Evolutionary conservation across 2,113 vertebrate genomes (phyloP).

Genomic region (Paraplagusia blochii): DNA sequence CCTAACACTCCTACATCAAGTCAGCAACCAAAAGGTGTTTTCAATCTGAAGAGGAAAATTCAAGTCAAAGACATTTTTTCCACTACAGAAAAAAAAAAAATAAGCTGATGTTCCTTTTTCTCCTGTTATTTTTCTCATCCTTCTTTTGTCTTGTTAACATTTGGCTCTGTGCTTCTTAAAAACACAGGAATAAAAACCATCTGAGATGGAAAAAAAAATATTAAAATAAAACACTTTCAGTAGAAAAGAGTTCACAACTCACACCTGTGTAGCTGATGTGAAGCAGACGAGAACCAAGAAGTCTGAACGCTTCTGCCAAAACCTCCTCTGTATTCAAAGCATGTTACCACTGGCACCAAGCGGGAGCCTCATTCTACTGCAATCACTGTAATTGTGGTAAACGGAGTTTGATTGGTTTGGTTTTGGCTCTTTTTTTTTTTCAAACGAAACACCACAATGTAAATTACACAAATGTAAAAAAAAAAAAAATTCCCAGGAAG

Average conservation of each 20-base stretch:
- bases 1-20: too few species aligned
- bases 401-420: constrained; percentile 6
- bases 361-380: constrained; percentile 7
- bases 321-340: constrained; percentile 2
- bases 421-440: neutral
- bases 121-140: neutral
- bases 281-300: constrained; percentile 1
- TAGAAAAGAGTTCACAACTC: neutral
- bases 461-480: constrained; percentile 16
- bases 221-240: neutral
- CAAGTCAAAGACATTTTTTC: too few species aligned
- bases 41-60: too few species aligned
- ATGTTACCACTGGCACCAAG: constrained; percentile 36
- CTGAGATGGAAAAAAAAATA: neutral
- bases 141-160: neutral
- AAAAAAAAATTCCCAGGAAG: neutral
- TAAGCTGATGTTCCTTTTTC: neutral
- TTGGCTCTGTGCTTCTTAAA: too few species aligned
- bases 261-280: neutral
- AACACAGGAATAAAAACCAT: neutral
- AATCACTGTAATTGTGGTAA: constrained; percentile 35
- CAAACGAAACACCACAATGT: constrained; percentile 17
- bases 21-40: too few species aligned
- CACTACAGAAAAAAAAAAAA: too few species aligned
- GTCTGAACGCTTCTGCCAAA: constrained; percentile 1